Conservation (phyloP, 2,888 invertebrate species). For the Ochlodes sylvanus region DNA sequence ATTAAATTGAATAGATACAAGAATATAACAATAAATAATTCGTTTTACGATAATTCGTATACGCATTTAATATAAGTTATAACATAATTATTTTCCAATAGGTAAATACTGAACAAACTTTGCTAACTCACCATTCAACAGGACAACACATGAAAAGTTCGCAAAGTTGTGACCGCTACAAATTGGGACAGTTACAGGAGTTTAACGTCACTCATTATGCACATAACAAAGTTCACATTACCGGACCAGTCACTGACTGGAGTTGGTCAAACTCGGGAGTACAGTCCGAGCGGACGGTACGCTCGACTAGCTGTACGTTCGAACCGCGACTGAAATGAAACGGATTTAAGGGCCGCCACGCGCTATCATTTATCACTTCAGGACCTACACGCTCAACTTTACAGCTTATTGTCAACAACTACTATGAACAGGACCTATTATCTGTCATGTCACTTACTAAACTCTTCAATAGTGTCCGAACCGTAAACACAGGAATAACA, state of each 20-base stretch:
- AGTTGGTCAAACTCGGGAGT: background rate
- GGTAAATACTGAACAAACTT: background rate
- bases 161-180: slow-evolving; percentile 14
- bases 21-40: no score
- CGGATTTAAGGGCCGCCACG: slow-evolving; percentile 19
- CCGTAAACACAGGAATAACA: no score
- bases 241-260: no score
- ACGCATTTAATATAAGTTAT: no score
- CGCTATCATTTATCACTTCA: slow-evolving; percentile 12
- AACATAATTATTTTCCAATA: no score
- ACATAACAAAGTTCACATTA: slow-evolving; percentile 1
- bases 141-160: slow-evolving; percentile 19
- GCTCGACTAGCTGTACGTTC: slow-evolving; percentile 23
- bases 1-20: no score
- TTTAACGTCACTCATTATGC: background rate
- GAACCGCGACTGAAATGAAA: slow-evolving; percentile 23
- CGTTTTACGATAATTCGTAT: no score
- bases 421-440: background rate
- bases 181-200: background rate
- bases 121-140: slow-evolving; percentile 10
- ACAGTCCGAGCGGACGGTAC: background rate
- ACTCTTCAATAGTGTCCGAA: no score
- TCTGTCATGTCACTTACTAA: slow-evolving; percentile 12
- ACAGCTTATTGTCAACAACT: background rate
- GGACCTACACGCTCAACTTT: slow-evolving; percentile 5